phyloP scores from a whole-genome alignment of 2,113 vertebrate genomes.

The Recurvirostra avosetta region DNA sequence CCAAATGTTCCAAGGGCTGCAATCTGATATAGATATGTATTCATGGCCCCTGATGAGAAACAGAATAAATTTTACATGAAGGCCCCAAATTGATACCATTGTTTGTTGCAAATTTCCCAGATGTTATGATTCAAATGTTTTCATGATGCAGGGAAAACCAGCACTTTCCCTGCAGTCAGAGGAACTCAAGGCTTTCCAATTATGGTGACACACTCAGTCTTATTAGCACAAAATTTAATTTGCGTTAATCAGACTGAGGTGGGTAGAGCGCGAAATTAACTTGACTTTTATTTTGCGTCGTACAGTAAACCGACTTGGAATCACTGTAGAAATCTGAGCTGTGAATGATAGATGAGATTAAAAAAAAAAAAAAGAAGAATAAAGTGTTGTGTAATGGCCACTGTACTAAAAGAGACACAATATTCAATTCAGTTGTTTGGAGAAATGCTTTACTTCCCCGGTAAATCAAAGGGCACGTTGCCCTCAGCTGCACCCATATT shows the following conservation, averaged over 20 bases:
- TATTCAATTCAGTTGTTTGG: background rate
- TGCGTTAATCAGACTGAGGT: slow-evolving; percentile 46
- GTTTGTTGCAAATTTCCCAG: slow-evolving; percentile 13
- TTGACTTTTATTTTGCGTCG: slow-evolving; percentile 44
- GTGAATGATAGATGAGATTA: slow-evolving; percentile 22
- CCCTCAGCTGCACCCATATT: background rate
- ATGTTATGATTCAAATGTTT: slow-evolving; percentile 17
- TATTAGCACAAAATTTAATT: slow-evolving; percentile 51
- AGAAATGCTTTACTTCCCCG: background rate
- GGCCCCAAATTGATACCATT: background rate
- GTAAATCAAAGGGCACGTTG: background rate
- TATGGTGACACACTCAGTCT: background rate
- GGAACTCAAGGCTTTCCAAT: slow-evolving; percentile 25
- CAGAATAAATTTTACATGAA: background rate
- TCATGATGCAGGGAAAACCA: background rate
- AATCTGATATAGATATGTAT: background rate
- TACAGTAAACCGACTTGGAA: slow-evolving; percentile 10
- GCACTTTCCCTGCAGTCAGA: slow-evolving; percentile 11
- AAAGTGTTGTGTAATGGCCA: background rate
- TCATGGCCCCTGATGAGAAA: background rate
- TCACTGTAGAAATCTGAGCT: slow-evolving; percentile 2
- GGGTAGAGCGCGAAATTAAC: slow-evolving; percentile 62
- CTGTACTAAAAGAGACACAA: background rate
- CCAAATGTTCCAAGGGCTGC: background rate
- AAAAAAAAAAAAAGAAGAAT: background rate